Conservation (phyloP, 2,113 vertebrate genomes). For the Phycodurus eques region DNA sequence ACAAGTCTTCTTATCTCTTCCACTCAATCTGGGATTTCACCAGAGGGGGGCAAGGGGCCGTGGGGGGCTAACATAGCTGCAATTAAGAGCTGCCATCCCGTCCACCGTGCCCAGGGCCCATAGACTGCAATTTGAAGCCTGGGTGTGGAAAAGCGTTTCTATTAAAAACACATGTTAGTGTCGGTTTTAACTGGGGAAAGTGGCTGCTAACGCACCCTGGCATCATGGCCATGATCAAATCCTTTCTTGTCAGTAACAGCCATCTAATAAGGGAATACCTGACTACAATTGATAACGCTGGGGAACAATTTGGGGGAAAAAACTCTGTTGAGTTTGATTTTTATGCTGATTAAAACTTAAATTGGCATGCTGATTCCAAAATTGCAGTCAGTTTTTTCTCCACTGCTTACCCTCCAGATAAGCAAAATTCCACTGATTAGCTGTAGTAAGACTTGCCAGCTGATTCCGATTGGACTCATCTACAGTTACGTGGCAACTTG, state of each 20-base stretch:
- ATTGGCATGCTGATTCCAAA: too few relatives aligned
- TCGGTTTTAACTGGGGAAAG: constrained; percentile 51
- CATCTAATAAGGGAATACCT: constrained; percentile 22
- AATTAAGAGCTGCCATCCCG: constrained; percentile 58
- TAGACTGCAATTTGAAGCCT: constrained; percentile 73
- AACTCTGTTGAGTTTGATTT: too few relatives aligned
- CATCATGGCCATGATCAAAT: constrained; percentile 44
- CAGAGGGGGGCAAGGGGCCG: constrained; percentile 43
- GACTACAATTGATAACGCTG: too few relatives aligned
- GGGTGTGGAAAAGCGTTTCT: constrained; percentile 75
- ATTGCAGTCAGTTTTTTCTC: too few relatives aligned
- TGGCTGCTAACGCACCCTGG: constrained; percentile 58
- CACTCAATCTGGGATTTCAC: constrained; percentile 73
- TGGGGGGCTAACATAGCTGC: constrained; percentile 41
- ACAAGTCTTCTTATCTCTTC: constrained; percentile 68
- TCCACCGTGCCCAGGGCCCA: constrained; percentile 43
- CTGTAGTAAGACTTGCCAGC: too few relatives aligned
- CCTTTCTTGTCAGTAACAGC: not conserved
- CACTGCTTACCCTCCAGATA: too few relatives aligned
- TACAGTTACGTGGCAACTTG: too few relatives aligned
- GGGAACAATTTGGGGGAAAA: too few relatives aligned
- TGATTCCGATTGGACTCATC: too few relatives aligned
- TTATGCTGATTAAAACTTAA: too few relatives aligned
- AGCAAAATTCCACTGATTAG: too few relatives aligned
- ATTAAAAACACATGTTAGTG: constrained; percentile 77